Evolutionary conservation across 2,888 invertebrate species (phyloP), one percentile per base, ranked within the genome.

Genomic region (Drosophila leonis): DNA sequence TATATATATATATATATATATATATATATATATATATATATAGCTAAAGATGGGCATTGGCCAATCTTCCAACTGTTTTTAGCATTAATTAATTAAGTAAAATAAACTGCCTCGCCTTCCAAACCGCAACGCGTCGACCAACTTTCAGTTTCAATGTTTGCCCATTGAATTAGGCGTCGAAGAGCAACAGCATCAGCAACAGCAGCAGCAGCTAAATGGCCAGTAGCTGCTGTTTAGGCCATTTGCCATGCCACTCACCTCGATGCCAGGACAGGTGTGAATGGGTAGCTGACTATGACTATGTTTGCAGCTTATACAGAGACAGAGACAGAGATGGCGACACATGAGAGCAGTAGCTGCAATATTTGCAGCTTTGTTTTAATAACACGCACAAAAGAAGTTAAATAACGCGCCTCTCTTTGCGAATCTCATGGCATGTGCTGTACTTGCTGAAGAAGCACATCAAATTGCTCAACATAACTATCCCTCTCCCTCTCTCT

Each of bases 91-190:
- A 60, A 67, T 62, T 63, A 52, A 69, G 70, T 61, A 48, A 63
- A 49, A 35, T 29, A 27, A 18, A 51, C 46, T 46, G 54, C 49
- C 44, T 55, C 37, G 35, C 31, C 55, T 39, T 24, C n/a, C 42
- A 27, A 18, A 6, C 51, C 29, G n/a, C 41, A 15, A 18, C 20
- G 15, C 15, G 57, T 18, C 52, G 51, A 55, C n/a, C 62, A 76
- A 79, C 79, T 72, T 75, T 79, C 69, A 37, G 65, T 79, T 79
- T 78, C 64, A 66, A 66, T 69, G 59, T 78, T 68, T 72, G 39
- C 55, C 15, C 60, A 69, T 55, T 24, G 44, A 69, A 75, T 69
- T 66, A 55, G 72, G 13, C 61, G 37, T 27, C 67, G 31, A 60
- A 44, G 39, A 60, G 42, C 65, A 46, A 37, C 18, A 48, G 70